phyloP scores from a whole-genome alignment of 2,797 vertebrate species.

The Pantherophis alleghaniensis region DNA sequence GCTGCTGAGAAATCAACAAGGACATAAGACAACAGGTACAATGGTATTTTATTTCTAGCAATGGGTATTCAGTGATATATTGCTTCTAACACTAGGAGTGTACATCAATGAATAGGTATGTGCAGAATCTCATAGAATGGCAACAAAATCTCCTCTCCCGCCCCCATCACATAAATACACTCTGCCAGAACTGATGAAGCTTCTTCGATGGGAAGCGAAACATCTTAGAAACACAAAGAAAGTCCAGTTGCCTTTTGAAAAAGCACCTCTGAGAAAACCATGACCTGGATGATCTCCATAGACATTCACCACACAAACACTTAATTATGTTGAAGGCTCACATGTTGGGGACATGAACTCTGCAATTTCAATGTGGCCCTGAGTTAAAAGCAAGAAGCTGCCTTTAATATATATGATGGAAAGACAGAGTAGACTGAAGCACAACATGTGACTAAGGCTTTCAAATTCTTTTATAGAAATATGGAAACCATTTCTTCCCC shows the following conservation, averaged over 20 bases:
- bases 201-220: not conserved
- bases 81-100: not conserved
- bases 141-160: not conserved
- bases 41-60: not conserved
- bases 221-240: not conserved
- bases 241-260: not conserved
- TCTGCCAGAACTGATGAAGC: not conserved
- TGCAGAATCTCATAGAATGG: not conserved
- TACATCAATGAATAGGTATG: not conserved
- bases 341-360: not conserved
- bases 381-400: not conserved
- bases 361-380: not conserved
- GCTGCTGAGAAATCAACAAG: not conserved
- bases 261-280: not conserved
- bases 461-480: conserved; percentile 42
- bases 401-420: not conserved
- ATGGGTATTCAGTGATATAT: not conserved
- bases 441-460: conserved; percentile 9
- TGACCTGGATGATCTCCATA: not conserved
- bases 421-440: not conserved
- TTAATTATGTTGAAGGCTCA: not conserved
- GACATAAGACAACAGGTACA: not conserved
- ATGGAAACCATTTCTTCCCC: conserved; percentile 54
- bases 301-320: not conserved
- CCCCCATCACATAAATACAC: not conserved